Conservation (phyloP, 2,113 vertebrate genomes). For the Xenopus laevis region DNA sequence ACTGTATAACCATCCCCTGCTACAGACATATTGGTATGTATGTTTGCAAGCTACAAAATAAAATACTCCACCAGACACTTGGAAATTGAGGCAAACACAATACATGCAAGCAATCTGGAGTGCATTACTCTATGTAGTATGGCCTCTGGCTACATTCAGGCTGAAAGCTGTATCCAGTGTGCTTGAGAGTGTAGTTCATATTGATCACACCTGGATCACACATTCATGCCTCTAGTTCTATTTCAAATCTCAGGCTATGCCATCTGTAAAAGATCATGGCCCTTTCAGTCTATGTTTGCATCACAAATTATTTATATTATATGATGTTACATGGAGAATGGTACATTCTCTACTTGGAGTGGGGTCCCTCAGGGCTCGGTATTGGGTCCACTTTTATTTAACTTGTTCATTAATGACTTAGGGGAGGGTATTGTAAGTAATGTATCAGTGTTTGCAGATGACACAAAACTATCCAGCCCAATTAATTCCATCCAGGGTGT, state of each 20-base stretch:
- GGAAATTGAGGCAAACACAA: conserved; percentile 5
- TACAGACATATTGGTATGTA: conserved; percentile 10
- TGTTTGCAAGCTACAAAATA: conserved; percentile 39
- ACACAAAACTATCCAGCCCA: too few relatives aligned
- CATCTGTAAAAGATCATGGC: neutral
- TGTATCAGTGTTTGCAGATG: too few relatives aligned
- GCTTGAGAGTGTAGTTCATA: conserved; percentile 11
- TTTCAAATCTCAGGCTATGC: neutral
- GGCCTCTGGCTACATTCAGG: conserved; percentile 23
- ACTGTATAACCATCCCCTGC: neutral
- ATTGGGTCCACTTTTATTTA: too few relatives aligned
- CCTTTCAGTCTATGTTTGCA: neutral
- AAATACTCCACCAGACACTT: conserved; percentile 32
- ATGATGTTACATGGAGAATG: neutral
- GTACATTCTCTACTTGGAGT: too few relatives aligned
- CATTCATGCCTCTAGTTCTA: neutral
- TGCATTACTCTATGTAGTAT: conserved; percentile 8
- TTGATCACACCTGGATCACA: conserved; percentile 23
- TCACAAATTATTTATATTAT: neutral
- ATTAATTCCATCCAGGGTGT: too few relatives aligned
- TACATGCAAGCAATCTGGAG: conserved; percentile 32
- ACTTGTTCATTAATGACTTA: too few relatives aligned
- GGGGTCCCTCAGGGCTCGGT: too few relatives aligned
- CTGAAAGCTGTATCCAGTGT: neutral
- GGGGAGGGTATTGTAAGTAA: too few relatives aligned